A percentile compares a stretch with the other conserved stretches of the same genome.
Evolutionary conservation across 2,888 invertebrate species (phyloP).

Genomic region (Nomada flava): DNA sequence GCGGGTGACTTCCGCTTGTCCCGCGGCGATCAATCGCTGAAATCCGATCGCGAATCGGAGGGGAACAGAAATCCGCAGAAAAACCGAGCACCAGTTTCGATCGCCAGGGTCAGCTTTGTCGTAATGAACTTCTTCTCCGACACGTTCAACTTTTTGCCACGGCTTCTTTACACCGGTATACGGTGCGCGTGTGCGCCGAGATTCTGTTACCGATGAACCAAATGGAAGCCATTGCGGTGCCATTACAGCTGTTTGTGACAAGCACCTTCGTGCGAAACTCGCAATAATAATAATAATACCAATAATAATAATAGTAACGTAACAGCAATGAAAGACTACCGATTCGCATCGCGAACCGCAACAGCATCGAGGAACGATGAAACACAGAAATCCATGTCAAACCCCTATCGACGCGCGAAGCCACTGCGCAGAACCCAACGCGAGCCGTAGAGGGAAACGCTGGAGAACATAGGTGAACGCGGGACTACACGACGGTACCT

Average conservation of each 20-base stretch:
- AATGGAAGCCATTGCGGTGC: slow-evolving; percentile 1
- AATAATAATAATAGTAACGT: neutral
- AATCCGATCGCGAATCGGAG: neutral
- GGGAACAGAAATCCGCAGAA: neutral
- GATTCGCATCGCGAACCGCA: too few species aligned
- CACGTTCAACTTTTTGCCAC: neutral
- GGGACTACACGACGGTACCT: neutral
- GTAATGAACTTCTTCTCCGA: slow-evolving; percentile 10
- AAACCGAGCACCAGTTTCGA: neutral
- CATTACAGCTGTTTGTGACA: slow-evolving; percentile 17
- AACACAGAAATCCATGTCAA: neutral
- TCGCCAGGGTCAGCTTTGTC: neutral
- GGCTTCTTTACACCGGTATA: too few species aligned
- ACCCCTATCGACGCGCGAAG: too few species aligned
- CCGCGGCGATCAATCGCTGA: slow-evolving; percentile 26
- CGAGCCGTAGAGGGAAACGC: too few species aligned
- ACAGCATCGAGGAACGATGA: neutral
- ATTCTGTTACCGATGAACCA: neutral
- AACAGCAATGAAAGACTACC: neutral
- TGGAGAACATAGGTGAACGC: too few species aligned
- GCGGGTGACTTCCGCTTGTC: slow-evolving; percentile 54
- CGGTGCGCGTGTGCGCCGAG: neutral
- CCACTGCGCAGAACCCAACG: too few species aligned
- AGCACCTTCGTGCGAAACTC: neutral
- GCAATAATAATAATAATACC: slow-evolving; percentile 8